These are phyloP conservation scores for Argyra leucocephala DNA, from an alignment of 2,888 invertebrate genomes.

Conservation along the genomic window DNA sequence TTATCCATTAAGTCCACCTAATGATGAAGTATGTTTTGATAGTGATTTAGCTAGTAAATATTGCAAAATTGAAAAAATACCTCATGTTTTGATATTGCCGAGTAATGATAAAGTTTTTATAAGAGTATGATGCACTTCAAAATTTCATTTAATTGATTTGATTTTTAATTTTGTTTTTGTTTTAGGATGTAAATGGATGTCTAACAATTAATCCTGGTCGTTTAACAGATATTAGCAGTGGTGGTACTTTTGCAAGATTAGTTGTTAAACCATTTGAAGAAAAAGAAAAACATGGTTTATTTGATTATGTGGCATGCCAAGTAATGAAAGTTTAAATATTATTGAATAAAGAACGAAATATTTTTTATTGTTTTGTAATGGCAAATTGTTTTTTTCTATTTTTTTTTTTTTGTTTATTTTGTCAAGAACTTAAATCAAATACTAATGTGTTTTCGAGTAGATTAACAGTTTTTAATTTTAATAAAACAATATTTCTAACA, in stretches of 20 bases:
- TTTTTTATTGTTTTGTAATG: too few species aligned
- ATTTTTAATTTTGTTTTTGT: constrained; percentile 26
- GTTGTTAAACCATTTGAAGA: constrained; percentile 46
- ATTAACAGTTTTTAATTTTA: too few species aligned
- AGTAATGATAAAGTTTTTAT: constrained; percentile 76
- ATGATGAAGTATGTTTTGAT: constrained; percentile 58
- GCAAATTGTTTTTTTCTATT: too few species aligned
- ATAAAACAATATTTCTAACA: too few species aligned
- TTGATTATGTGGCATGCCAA: constrained; percentile 45
- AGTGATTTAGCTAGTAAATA: constrained; percentile 60
- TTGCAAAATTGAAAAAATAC: constrained; percentile 61
- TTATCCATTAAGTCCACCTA: constrained; percentile 72
- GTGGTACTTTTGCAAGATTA: constrained; percentile 68
- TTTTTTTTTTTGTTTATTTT: too few species aligned
- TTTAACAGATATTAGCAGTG: constrained; percentile 61
- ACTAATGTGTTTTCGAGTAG: too few species aligned
- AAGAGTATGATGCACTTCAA: too few species aligned
- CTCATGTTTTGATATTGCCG: constrained; percentile 75
- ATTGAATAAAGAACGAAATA: too few species aligned
- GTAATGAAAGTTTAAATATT: constrained; percentile 44
- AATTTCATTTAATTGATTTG: constrained; percentile 15
- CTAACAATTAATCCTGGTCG: constrained; percentile 80
- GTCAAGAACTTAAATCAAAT: too few species aligned
- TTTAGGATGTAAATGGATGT: constrained; percentile 66
- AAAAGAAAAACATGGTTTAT: constrained; percentile 34